Evolutionary conservation across 2,888 invertebrate species (phyloP), one percentile per base, ranked within the genome.

Genomic region (Plagodis pulveraria): DNA sequence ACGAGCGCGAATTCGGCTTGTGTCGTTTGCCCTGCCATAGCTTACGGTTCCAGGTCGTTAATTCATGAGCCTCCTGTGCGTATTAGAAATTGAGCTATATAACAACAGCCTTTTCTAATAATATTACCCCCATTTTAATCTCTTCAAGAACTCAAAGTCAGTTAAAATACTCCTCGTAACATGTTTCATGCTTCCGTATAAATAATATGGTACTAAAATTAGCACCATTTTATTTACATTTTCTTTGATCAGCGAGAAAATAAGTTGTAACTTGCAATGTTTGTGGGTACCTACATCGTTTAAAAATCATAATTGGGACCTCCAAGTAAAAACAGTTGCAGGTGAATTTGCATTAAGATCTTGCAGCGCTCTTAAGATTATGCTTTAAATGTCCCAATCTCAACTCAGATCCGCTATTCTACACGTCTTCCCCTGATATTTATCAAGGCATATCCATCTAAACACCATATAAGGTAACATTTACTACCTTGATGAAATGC

Each of bases 41-140:
- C 76, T 78, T 78, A 75, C 48, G 38, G 87, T 87, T 89, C 81
- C 84, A 83, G 84, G 68, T 80, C 78, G 88, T 86, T 87, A 84
- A 84, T 85, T 85, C 84, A 79, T 22, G 22, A 22, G 22, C 22
- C 22, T 22, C 22, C 22, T 22, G 22, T 22, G 22, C 22, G 22
- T 22, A 22, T 22, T 22, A 2, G 22, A 22, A 22, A 22, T 22
- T 2, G 22, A 4, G 22, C 4, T 4, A 22, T 22, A 2, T 22
- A 4, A 22, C 22, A 4, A 22, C 22, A 22, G 22, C 22, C 22
- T 22, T 22, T n/a, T n/a, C n/a, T n/a, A n/a, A 22, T 22, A 22
- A 4, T 22, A 2, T 22, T 22, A 22, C 22, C 22, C 22, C 22
- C 4, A 2, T 22, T n/a, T n/a, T n/a, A n/a, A n/a, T n/a, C n/a